Evolutionary conservation across 2,888 invertebrate genomes (phyloP).

Genomic region (Agrotis ipsilon): DNA sequence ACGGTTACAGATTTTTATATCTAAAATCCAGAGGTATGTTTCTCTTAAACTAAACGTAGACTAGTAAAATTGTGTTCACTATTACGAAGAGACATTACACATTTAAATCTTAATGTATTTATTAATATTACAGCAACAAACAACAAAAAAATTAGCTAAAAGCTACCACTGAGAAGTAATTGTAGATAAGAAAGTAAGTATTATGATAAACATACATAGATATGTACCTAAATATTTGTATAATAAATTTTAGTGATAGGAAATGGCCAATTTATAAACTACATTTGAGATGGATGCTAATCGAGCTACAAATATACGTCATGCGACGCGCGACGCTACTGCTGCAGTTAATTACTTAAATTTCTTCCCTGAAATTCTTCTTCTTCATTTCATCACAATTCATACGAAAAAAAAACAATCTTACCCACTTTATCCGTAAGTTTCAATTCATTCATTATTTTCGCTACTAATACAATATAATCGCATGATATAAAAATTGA

Average conservation of each 20-base stretch:
- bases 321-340: not conserved
- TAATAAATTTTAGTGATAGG: constrained; percentile 25
- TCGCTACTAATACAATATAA: constrained; percentile 10
- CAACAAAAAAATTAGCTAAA: constrained; percentile 75
- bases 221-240: constrained; percentile 29
- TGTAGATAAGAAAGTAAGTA: constrained; percentile 46
- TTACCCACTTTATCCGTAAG: constrained; percentile 16
- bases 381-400: too few species aligned
- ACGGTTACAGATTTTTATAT: constrained; percentile 62
- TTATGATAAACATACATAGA: constrained; percentile 31
- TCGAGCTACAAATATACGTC: constrained; percentile 14
- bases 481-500: constrained; percentile 37
- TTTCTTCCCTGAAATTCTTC: too few species aligned
- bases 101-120: constrained; percentile 58
- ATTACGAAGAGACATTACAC: constrained; percentile 67
- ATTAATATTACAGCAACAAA: constrained; percentile 74
- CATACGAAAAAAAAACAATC: constrained; percentile 20
- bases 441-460: constrained; percentile 28
- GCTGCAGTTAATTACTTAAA: not conserved
- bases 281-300: constrained; percentile 21
- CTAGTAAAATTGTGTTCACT: constrained; percentile 86
- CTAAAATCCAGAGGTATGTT: constrained; percentile 84
- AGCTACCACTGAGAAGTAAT: constrained; percentile 72
- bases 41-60: constrained; percentile 80
- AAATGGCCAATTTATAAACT: constrained; percentile 24